Evolutionary conservation across 2,888 invertebrate genomes (phyloP).

Genomic region (Slavum lentiscoides): DNA sequence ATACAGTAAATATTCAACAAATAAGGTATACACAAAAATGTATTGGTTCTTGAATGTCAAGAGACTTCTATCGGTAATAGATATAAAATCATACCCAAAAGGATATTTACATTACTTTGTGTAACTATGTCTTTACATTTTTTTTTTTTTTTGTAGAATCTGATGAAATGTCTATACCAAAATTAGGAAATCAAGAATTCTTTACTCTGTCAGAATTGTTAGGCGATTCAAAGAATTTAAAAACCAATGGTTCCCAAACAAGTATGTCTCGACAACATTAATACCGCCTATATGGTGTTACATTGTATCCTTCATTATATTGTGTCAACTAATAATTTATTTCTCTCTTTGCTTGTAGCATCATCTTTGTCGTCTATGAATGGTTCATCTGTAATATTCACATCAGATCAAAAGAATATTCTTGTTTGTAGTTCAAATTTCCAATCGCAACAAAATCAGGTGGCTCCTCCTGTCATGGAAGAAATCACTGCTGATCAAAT

Average conservation of each 20-base stretch:
- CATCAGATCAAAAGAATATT: conserved; percentile 28
- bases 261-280: conserved; percentile 4
- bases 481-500: conserved; percentile 58
- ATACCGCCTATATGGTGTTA: background rate
- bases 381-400: conserved; percentile 27
- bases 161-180: conserved; percentile 32
- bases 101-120: background rate
- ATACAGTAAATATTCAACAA: too few species aligned
- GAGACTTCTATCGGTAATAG: too few species aligned
- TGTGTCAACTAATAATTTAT: background rate
- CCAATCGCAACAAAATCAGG: background rate
- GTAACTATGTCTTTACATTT: background rate
- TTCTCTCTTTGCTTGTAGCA: background rate
- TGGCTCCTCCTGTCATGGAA: conserved; percentile 46
- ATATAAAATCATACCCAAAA: background rate
- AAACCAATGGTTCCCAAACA: conserved; percentile 19
- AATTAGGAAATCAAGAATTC: conserved; percentile 48
- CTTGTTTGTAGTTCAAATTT: conserved; percentile 30
- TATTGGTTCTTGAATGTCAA: too few species aligned
- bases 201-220: conserved; percentile 38
- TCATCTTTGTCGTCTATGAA: conserved; percentile 15
- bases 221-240: conserved; percentile 18
- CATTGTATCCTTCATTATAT: background rate
- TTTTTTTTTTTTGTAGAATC: conserved; percentile 38
- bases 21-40: too few species aligned